Conservation (phyloP, 2,888 invertebrate genomes). For the Drosophila nigritarsus region DNA sequence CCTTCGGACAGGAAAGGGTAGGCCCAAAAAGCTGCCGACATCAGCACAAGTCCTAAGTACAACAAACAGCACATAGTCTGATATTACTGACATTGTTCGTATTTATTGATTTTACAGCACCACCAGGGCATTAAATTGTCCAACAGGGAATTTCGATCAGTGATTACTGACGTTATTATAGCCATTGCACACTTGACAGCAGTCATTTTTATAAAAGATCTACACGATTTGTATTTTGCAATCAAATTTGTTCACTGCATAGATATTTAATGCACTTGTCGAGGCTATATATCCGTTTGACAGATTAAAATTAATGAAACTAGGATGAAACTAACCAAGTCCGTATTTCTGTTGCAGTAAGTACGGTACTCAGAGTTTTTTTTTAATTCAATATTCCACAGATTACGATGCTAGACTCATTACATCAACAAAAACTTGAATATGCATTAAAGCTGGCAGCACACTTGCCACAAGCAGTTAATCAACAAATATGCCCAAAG, state of each 20-base stretch:
- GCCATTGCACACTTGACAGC: not conserved
- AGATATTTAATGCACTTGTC: not conserved
- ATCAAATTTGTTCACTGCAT: not conserved
- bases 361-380: not conserved
- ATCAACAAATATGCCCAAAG: not conserved
- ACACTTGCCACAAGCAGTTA: not conserved
- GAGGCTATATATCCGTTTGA: not conserved
- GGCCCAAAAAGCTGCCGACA: conserved; percentile 28
- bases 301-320: not conserved
- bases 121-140: conserved; percentile 38
- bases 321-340: not conserved
- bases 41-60: conserved; percentile 25
- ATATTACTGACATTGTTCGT: conserved; percentile 28
- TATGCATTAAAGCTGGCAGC: not conserved
- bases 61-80: not conserved
- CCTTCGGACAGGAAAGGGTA: conserved; percentile 46
- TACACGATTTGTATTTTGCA: not conserved
- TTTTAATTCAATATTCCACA: not conserved
- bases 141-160: conserved; percentile 33
- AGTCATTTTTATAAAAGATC: not conserved
- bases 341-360: not conserved
- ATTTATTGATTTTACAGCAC: conserved; percentile 46
- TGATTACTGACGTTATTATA: conserved; percentile 22
- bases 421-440: not conserved
- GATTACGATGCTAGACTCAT: not conserved